Percentiles rank a stretch among this genome's conserved stretches.
Evolutionary conservation across 30 jellyfish, hydroid and myxozoan species (phyloP).

Genomic region (Clytia hemisphaerica): DNA sequence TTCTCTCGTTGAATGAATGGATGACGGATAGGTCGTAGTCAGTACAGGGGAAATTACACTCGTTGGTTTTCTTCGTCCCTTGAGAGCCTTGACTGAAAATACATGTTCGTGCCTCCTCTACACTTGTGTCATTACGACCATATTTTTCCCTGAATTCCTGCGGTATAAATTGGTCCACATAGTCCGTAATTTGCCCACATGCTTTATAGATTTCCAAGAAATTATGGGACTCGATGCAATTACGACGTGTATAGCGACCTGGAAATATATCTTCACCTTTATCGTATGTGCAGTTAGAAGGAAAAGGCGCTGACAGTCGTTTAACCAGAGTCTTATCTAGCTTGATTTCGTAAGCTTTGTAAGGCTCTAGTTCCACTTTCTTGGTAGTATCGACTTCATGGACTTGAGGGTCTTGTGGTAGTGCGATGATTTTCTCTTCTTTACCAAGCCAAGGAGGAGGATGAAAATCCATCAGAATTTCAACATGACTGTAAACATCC

Average conservation of each 20-base stretch:
- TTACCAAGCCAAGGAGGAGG: no score
- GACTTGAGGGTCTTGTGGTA: conserved; percentile 7
- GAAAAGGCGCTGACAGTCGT: conserved; percentile 17
- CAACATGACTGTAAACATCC: conserved; percentile 26
- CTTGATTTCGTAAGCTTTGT: not conserved
- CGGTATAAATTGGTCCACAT: not conserved
- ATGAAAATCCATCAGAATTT: no score
- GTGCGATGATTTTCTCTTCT: conserved; percentile 11
- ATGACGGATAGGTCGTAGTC: not conserved
- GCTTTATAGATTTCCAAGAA: not conserved
- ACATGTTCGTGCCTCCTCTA: not conserved
- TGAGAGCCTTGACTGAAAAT: not conserved
- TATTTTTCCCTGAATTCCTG: not conserved
- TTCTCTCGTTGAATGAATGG: not conserved
- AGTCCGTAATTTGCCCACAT: conserved; percentile 8
- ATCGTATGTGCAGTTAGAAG: conserved; percentile 9
- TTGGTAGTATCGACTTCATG: conserved; percentile 1
- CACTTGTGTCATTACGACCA: conserved; percentile 1
- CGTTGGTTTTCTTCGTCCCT: not conserved
- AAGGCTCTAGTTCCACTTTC: not conserved
- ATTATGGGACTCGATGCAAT: conserved; percentile 10
- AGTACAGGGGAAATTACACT: conserved; percentile 1
- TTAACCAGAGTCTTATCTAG: conserved; percentile 5
- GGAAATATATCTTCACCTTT: conserved; percentile 14
- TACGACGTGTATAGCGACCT: conserved; percentile 3